A percentile compares a stretch with the other conserved stretches of the same genome.
phyloP scores from a whole-genome alignment of 1,140 invertebrate genomes.

The Sminthurides bifidus region DNA sequence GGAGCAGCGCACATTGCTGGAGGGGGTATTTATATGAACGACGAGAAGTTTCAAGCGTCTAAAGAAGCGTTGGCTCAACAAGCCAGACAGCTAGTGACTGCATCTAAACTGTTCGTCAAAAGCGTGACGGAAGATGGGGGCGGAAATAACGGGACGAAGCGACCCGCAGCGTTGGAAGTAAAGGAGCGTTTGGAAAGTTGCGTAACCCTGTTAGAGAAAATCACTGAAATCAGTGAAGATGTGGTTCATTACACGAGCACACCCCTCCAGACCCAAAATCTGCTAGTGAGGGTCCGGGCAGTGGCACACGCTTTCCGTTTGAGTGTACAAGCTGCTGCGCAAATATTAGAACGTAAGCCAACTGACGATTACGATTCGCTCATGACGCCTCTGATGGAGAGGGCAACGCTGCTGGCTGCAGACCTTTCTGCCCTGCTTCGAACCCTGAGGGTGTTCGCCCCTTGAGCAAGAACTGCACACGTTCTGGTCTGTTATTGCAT shows the following conservation, averaged over 20 bases:
- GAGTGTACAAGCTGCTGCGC: conserved; percentile 44
- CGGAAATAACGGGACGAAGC: conserved; percentile 25
- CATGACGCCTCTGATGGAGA: conserved; percentile 45
- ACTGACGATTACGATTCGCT: conserved; percentile 39
- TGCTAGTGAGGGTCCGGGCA: conserved; percentile 65
- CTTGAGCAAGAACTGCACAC: conserved; percentile 38
- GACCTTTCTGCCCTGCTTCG: conserved; percentile 66
- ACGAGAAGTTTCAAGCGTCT: conserved; percentile 59
- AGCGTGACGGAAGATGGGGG: conserved; percentile 49
- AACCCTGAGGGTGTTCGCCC: conserved; percentile 66
- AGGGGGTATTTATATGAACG: conserved; percentile 54
- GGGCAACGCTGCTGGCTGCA: conserved; percentile 66
- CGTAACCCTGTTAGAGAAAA: conserved; percentile 49
- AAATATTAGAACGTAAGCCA: conserved; percentile 41
- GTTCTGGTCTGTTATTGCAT: too few species aligned
- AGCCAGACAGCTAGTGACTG: conserved; percentile 65
- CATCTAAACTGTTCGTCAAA: conserved; percentile 69
- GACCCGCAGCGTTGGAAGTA: conserved; percentile 22
- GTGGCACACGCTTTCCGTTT: conserved; percentile 64
- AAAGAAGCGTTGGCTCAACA: conserved; percentile 65
- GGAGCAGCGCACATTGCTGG: conserved; percentile 53
- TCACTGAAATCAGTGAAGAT: conserved; percentile 54
- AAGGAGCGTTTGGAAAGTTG: conserved; percentile 55
- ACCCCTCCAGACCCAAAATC: conserved; percentile 60
- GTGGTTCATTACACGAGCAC: conserved; percentile 60